phyloP scores from a whole-genome alignment of 1,140 invertebrate species.

The Melipona quadrifasciata region DNA sequence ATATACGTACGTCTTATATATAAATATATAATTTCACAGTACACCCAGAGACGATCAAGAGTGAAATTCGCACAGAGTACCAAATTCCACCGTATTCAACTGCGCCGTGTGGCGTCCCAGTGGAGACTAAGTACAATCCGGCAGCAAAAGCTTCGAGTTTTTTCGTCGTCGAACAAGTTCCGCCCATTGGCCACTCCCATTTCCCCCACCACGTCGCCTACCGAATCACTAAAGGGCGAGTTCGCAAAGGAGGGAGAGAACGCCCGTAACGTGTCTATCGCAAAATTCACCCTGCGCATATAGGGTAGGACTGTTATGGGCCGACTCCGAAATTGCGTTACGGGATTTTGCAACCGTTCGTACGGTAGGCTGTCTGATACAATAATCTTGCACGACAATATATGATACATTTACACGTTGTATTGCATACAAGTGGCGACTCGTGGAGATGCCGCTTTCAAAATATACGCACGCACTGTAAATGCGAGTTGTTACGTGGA shows the following conservation, averaged over 20 bases:
- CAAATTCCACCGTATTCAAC: constrained; percentile 15
- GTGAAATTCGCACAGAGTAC: neutral
- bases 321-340: constrained; percentile 22
- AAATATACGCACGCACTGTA: too few species aligned
- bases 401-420: neutral
- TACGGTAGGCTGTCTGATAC: too few species aligned
- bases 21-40: neutral
- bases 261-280: neutral
- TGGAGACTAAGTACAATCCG: constrained; percentile 66
- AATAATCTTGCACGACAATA: neutral
- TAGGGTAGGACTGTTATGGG: neutral
- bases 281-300: neutral
- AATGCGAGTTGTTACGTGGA: too few species aligned
- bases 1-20: neutral
- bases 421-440: too few species aligned
- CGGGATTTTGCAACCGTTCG: neutral
- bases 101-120: constrained; percentile 60
- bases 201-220: constrained; percentile 14
- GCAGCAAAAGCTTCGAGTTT: constrained; percentile 14
- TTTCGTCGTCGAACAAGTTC: constrained; percentile 37
- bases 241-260: neutral
- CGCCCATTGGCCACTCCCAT: constrained; percentile 59
- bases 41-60: neutral
- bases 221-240: constrained; percentile 11
- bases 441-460: too few species aligned